phyloP scores from a whole-genome alignment of 1,140 invertebrate genomes.

The Ectropis grisescens region DNA sequence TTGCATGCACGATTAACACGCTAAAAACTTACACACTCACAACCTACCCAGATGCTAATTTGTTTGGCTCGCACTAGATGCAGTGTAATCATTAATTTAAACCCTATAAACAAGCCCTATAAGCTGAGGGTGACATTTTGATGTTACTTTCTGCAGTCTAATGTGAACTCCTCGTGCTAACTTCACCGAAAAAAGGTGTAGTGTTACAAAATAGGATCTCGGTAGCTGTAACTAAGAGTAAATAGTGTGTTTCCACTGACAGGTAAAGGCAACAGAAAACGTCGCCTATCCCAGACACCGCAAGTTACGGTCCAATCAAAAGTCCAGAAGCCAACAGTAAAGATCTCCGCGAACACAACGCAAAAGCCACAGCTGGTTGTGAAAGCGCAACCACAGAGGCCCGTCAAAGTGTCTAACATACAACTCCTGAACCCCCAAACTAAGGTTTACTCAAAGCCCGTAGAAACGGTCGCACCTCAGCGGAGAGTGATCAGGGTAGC shows the following conservation, averaged over 20 bases:
- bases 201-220: too few species aligned
- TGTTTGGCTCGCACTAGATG: too few species aligned
- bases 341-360: slow-evolving; percentile 22
- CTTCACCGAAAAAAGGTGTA: too few species aligned
- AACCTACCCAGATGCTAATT: too few species aligned
- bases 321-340: slow-evolving; percentile 50
- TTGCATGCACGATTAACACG: too few species aligned
- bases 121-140: too few species aligned
- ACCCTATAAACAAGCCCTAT: too few species aligned
- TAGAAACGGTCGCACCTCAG: slow-evolving; percentile 53
- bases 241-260: not conserved
- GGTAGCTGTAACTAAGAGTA: too few species aligned
- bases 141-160: too few species aligned
- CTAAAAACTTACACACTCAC: too few species aligned
- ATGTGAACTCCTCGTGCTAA: too few species aligned
- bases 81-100: too few species aligned
- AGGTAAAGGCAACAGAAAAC: slow-evolving; percentile 52
- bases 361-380: slow-evolving; percentile 56
- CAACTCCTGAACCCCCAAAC: slow-evolving; percentile 54
- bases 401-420: slow-evolving; percentile 50
- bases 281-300: slow-evolving; percentile 45
- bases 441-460: slow-evolving; percentile 53
- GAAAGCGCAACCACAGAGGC: slow-evolving; percentile 55
- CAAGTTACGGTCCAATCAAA: slow-evolving; percentile 53
- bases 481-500: slow-evolving; percentile 70